phyloP scores from a whole-genome alignment of 2,888 invertebrate genomes.

The Cacoxenus indagator region DNA sequence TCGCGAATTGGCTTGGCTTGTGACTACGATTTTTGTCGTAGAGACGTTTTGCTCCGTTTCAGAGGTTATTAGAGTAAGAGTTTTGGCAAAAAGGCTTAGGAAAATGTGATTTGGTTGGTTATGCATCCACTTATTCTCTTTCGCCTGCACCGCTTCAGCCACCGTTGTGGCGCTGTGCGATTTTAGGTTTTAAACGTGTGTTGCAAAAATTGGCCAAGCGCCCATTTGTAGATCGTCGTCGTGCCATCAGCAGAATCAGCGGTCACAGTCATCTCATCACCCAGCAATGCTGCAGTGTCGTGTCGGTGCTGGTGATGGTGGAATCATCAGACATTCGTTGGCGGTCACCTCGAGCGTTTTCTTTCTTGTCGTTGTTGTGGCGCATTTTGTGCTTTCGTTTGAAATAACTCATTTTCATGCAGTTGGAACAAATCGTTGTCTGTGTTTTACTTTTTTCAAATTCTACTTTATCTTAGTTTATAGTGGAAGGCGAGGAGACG shows the following conservation, averaged over 20 bases:
- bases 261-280: too few species aligned
- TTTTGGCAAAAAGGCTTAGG: background rate
- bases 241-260: background rate
- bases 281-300: too few species aligned
- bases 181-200: background rate
- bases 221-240: background rate
- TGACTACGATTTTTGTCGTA: too few species aligned
- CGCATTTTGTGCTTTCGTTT: background rate
- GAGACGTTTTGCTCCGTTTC: background rate
- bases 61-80: background rate
- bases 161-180: background rate
- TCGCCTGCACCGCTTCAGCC: background rate
- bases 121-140: background rate
- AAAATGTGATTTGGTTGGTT: too few species aligned
- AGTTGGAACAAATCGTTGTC: slow-evolving; percentile 10
- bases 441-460: slow-evolving; percentile 43
- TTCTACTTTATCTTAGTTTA: background rate
- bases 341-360: slow-evolving; percentile 5
- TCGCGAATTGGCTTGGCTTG: too few species aligned
- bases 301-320: background rate
- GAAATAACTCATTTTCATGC: too few species aligned
- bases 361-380: background rate
- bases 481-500: too few species aligned
- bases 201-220: background rate
- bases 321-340: background rate